phyloP scores from a whole-genome alignment of 2,888 invertebrate genomes.

The Sinhomidia bicolor region DNA sequence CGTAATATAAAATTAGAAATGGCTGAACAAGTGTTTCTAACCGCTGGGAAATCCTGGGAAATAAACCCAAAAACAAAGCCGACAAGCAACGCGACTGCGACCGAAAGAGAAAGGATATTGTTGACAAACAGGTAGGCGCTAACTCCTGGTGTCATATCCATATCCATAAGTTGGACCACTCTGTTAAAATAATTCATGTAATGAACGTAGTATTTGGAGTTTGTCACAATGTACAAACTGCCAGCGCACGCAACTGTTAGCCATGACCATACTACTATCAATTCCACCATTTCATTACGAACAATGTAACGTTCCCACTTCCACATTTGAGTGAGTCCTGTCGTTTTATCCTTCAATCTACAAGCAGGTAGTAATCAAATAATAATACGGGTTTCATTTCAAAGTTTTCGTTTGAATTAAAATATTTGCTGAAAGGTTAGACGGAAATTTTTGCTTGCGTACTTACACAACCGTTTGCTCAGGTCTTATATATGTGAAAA shows the following conservation, averaged over 20 bases:
- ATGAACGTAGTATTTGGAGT: constrained; percentile 74
- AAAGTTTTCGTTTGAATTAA: no score
- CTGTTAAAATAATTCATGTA: constrained; percentile 78
- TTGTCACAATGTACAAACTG: constrained; percentile 67
- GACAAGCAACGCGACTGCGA: constrained; percentile 40
- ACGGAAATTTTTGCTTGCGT: background rate
- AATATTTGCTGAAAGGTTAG: background rate
- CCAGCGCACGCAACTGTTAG: constrained; percentile 70
- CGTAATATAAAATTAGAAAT: constrained; percentile 72
- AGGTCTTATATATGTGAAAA: constrained; percentile 46
- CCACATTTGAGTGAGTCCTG: constrained; percentile 11
- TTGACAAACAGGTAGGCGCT: constrained; percentile 70
- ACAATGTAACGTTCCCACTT: constrained; percentile 71
- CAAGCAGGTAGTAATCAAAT: background rate
- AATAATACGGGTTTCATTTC: background rate
- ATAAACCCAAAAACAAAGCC: constrained; percentile 48
- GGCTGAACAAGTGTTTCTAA: constrained; percentile 63
- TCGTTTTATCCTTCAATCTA: constrained; percentile 63
- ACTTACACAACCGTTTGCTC: constrained; percentile 54
- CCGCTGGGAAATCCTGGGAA: constrained; percentile 48
- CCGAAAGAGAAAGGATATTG: constrained; percentile 62
- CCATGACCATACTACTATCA: constrained; percentile 76
- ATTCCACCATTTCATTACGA: constrained; percentile 73
- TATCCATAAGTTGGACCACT: constrained; percentile 76
- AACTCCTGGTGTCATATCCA: constrained; percentile 75